Conservation (phyloP, 2,888 invertebrate genomes). For the Noctua pronuba region DNA sequence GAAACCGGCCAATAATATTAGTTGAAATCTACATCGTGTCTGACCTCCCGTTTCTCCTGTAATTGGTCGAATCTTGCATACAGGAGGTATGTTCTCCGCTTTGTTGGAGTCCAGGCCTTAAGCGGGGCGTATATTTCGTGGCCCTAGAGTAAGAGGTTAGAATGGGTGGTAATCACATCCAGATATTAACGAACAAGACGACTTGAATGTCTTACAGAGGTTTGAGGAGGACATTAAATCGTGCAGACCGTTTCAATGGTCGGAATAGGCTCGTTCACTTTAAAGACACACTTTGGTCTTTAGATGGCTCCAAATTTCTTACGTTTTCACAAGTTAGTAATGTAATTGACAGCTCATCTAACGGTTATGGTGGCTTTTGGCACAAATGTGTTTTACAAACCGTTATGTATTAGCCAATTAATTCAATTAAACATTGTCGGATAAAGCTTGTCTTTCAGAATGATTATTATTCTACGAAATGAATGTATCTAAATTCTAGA, state of each 20-base stretch:
- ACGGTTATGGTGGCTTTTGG: slow-evolving; percentile 19
- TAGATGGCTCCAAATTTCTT: slow-evolving; percentile 40
- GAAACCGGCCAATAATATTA: background rate
- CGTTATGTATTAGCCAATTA: background rate
- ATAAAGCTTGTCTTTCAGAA: background rate
- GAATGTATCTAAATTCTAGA: background rate
- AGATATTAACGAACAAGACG: slow-evolving; percentile 53
- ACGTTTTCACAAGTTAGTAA: slow-evolving; percentile 40
- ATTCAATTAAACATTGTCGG: background rate
- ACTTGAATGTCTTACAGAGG: slow-evolving; percentile 56
- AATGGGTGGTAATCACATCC: slow-evolving; percentile 51
- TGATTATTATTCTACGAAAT: background rate
- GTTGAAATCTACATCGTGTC: background rate
- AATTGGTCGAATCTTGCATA: background rate
- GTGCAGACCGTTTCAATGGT: slow-evolving; percentile 30
- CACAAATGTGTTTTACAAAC: slow-evolving; percentile 14
- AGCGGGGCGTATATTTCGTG: background rate
- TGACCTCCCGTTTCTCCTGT: background rate
- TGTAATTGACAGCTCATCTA: slow-evolving; percentile 53
- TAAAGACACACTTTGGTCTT: slow-evolving; percentile 52
- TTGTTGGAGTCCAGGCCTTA: background rate
- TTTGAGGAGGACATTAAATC: slow-evolving; percentile 51
- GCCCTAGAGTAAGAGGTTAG: slow-evolving; percentile 6
- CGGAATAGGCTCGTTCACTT: slow-evolving; percentile 54
- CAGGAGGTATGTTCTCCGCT: background rate